phyloP scores from a whole-genome alignment of 2,113 vertebrate genomes.

The Morone chrysops region DNA sequence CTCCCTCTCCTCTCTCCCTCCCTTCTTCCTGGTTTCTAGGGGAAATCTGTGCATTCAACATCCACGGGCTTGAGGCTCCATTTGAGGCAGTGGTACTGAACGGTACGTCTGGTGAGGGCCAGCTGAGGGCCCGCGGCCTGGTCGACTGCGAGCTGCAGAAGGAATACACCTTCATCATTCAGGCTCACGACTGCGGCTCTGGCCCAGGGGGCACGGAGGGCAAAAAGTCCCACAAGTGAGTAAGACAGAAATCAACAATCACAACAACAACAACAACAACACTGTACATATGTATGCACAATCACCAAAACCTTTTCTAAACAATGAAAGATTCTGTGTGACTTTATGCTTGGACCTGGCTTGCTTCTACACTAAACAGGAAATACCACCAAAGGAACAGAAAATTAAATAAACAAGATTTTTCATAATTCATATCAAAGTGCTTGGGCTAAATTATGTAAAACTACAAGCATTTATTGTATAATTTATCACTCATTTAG shows the following conservation, averaged over 20 bases:
- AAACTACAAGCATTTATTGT: not conserved
- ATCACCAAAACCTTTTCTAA: not conserved
- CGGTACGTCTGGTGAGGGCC: constrained; percentile 95
- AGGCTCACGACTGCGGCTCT: constrained; percentile 95
- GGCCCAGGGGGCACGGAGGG: constrained; percentile 88
- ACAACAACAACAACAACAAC: not conserved
- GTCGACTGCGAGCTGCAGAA: constrained; percentile 97
- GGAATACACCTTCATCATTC: constrained; percentile 98
- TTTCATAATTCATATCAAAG: constrained; percentile 21
- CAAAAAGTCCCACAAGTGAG: constrained; percentile 99
- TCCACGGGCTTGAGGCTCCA: constrained; percentile 92
- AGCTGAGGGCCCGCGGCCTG: constrained; percentile 88
- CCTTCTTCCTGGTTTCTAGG: constrained; percentile 79
- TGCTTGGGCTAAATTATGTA: not conserved
- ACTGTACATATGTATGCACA: not conserved
- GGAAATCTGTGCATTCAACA: constrained; percentile 98
- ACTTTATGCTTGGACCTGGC: not conserved
- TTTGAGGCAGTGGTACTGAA: constrained; percentile 97
- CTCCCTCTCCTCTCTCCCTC: not conserved
- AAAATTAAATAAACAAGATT: not conserved
- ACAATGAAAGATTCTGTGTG: not conserved
- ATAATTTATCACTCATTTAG: constrained; percentile 16
- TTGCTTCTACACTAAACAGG: not conserved
- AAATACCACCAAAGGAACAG: not conserved
- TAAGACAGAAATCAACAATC: constrained; percentile 47